phyloP scores from a whole-genome alignment of 2,113 vertebrate species.

The Acinonyx jubatus region DNA sequence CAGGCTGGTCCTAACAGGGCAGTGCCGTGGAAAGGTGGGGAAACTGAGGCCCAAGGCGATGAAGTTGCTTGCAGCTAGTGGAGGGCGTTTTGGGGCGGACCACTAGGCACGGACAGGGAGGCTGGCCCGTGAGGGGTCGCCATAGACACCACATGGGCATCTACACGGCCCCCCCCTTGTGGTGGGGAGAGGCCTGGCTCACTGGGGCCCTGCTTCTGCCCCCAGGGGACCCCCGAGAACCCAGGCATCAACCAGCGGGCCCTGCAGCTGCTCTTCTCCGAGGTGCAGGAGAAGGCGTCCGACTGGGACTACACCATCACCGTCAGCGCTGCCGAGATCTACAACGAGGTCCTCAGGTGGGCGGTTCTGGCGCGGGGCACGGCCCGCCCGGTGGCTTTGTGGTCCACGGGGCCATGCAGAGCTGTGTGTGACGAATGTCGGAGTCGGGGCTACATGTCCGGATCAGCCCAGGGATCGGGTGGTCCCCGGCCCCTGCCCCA shows the following conservation, averaged over 20 bases:
- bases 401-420: neutral
- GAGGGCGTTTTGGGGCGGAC: neutral
- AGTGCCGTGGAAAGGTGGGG: neutral
- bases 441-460: neutral
- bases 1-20: neutral
- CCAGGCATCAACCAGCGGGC: slow-evolving; percentile 98
- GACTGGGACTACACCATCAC: slow-evolving; percentile 96
- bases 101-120: neutral
- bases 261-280: slow-evolving; percentile 93
- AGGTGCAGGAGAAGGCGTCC: slow-evolving; percentile 90
- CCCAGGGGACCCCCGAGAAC: slow-evolving; percentile 89
- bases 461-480: neutral
- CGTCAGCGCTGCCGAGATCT: slow-evolving; percentile 95
- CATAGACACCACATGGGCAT: neutral
- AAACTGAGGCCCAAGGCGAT: neutral
- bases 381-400: neutral
- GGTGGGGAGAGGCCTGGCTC: neutral
- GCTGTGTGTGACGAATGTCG: neutral
- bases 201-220: neutral
- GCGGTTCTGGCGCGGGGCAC: no score
- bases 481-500: neutral
- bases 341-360: slow-evolving; percentile 94
- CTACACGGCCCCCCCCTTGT: rapidly evolving
- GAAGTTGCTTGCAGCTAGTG: neutral
- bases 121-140: neutral